Conservation (phyloP, 2,888 invertebrate genomes). For the Onchidella celtica region DNA sequence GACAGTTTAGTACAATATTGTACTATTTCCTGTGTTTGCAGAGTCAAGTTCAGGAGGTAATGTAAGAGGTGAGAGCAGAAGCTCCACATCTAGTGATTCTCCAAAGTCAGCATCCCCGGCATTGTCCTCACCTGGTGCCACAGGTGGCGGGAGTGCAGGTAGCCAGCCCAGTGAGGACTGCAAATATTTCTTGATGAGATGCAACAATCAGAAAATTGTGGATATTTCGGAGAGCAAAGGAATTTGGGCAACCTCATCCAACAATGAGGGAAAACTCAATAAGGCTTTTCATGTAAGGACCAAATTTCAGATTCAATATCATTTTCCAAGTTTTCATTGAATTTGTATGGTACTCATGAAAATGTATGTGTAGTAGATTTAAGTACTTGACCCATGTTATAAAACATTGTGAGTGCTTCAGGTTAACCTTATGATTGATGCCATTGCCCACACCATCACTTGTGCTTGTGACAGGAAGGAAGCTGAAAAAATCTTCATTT, state of each 20-base stretch:
- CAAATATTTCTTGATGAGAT: slow-evolving; percentile 85
- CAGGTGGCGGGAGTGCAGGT: neutral
- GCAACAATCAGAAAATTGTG: slow-evolving; percentile 83
- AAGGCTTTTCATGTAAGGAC: slow-evolving; percentile 83
- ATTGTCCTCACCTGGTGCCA: slow-evolving; percentile 21
- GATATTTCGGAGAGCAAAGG: slow-evolving; percentile 83
- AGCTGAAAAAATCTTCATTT: too few relatives aligned
- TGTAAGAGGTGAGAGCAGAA: slow-evolving; percentile 22
- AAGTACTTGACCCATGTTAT: too few relatives aligned
- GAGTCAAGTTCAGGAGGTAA: neutral
- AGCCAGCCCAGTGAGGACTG: slow-evolving; percentile 14
- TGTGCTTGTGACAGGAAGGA: too few relatives aligned
- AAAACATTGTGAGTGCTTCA: too few relatives aligned
- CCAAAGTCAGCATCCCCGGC: slow-evolving; percentile 57
- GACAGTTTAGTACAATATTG: too few relatives aligned
- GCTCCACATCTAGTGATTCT: slow-evolving; percentile 60
- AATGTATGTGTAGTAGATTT: too few relatives aligned
- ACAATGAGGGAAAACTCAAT: slow-evolving; percentile 84
- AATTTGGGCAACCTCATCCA: slow-evolving; percentile 84
- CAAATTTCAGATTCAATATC: neutral
- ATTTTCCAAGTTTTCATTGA: too few relatives aligned
- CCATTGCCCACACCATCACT: too few relatives aligned
- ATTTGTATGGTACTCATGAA: too few relatives aligned
- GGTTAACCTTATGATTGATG: too few relatives aligned
- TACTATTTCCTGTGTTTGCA: slow-evolving; percentile 8